Evolutionary conservation across 1,140 invertebrate genomes (phyloP).

Genomic region (Epicauta chinensis): DNA sequence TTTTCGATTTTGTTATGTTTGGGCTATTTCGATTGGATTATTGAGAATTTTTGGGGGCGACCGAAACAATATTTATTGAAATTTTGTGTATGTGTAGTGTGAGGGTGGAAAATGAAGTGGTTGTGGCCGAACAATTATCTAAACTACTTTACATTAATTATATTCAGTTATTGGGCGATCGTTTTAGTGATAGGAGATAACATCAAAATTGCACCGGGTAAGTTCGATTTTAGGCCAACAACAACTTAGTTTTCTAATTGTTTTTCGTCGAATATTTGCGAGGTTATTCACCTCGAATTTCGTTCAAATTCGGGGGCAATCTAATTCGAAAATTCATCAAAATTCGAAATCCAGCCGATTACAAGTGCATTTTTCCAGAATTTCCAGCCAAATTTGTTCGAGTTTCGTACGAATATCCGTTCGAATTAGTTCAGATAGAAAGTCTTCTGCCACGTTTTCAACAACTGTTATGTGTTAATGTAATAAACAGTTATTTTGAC

Average conservation of each 20-base stretch:
- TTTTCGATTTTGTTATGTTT: constrained; percentile 16
- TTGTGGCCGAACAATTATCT: constrained; percentile 15
- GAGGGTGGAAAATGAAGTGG: constrained; percentile 14
- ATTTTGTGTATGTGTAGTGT: constrained; percentile 12
- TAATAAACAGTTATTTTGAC: constrained; percentile 11
- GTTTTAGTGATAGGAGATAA: constrained; percentile 13
- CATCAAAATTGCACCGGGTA: constrained; percentile 14
- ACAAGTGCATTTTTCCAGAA: no score
- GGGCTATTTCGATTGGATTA: constrained; percentile 8
- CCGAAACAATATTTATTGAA: no score
- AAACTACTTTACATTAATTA: constrained; percentile 15
- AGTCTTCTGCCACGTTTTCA: constrained; percentile 12
- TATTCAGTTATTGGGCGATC: constrained; percentile 17
- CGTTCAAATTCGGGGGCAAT: background rate
- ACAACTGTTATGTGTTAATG: constrained; percentile 16
- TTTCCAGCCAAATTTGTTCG: no score
- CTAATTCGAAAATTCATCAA: background rate
- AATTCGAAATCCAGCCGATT: no score
- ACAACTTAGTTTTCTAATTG: background rate
- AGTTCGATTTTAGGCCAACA: background rate
- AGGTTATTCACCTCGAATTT: background rate
- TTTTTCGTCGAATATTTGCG: background rate
- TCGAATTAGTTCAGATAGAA: background rate
- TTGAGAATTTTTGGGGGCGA: no score
- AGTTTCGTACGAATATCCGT: no score